Base-by-base conservation (phyloP, 2,888 invertebrate genomes). In the Elegia similella region DNA sequence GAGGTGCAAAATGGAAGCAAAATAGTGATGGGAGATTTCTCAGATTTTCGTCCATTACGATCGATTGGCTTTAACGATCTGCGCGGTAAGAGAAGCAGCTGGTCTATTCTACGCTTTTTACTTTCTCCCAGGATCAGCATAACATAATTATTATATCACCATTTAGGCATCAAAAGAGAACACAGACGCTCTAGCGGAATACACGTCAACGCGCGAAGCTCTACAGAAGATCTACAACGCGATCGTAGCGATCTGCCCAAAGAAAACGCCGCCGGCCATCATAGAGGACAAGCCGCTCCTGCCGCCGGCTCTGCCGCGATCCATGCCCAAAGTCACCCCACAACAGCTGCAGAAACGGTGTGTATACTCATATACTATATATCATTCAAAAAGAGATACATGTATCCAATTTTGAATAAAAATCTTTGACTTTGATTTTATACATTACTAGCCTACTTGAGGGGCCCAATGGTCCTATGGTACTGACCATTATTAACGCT, bases 141-240 rank as follows among this genome's bases (percentile, higher is more conserved):
- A 10, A 34, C 8, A 2, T 8, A 32, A 32, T 32, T 1, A 32
- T 10, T 10, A 34, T 8, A 0, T 38, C 12, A 12, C 12, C 6
- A 55, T 42, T 13, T 57, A 91, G 89, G 89, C 88, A 1, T 85
- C 86, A 46, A 82, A 83, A 68, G 77, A 81, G 48, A 95, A 94
- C 73, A 93, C 93, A 0, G 95, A 95, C n/a, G 92, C 93, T 38
- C 89, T 94, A 13, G 89, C 92, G 10, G 91, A 93, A n/a, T 92
- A 95, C 66, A 82, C 92, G 3, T 87, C 92, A 0, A 80, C 95
- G 13, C 94, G 94, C 66, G 92, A 93, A 72, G 91, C 92, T n/a
- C 86, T 95, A 1, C 91, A 92, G 64, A 93, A 93, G 78, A 88
- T 94, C 56, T 94, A 95, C 78, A 93, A 93, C 30, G 92, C 93